Evolutionary conservation across 2,888 invertebrate species (phyloP), one percentile per base, ranked within the genome.

Genomic region (Branchipolynoe longqiensis): DNA sequence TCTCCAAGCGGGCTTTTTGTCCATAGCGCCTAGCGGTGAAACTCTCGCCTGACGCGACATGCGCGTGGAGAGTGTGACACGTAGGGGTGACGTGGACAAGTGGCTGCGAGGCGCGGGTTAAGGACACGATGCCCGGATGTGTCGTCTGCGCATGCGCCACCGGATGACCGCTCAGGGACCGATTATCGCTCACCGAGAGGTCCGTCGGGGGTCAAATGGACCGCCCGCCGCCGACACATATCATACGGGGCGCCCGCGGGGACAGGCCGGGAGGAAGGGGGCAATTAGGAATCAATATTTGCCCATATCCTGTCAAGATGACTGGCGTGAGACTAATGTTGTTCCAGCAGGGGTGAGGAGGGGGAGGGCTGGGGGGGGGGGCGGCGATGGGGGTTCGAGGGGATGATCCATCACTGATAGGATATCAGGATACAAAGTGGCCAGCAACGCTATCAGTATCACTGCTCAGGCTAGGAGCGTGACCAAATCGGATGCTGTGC

Each of bases 71-170:
- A 62, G 62, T 62, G 62, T 14, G 62, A 25, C 25, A 14, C 31
- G n/a, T n/a, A 18, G 31, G 33, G 48, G 22, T 78, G 78, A 78
- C 78, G 54, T 54, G 54, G 78, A 78, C 78, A 78, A 78, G 78
- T 78, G 78, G 41, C 54, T 8, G 41, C 48, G 18, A 41, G 54
- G 78, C 36, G 28, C 12, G 48, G 78, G 78, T 78, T 78, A 78
- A 78, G 48, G 78, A 78, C 78, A 54, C 41, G 78, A 78, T 78
- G 78, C 6, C n/a, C 28, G 28, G 78, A 78, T 78, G 48, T 54
- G 54, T 41, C 48, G 78, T 48, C 69, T 78, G 78, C 48, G n/a
- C n/a, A n/a, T n/a, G n/a, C n/a, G n/a, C n/a, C n/a, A n/a, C 78
- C 3, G 25, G 48, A 78, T 78, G 25, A 78, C 78, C 78, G 78